Conservation (phyloP, 2,888 invertebrate genomes). For the Ryuthela nishihirai region DNA sequence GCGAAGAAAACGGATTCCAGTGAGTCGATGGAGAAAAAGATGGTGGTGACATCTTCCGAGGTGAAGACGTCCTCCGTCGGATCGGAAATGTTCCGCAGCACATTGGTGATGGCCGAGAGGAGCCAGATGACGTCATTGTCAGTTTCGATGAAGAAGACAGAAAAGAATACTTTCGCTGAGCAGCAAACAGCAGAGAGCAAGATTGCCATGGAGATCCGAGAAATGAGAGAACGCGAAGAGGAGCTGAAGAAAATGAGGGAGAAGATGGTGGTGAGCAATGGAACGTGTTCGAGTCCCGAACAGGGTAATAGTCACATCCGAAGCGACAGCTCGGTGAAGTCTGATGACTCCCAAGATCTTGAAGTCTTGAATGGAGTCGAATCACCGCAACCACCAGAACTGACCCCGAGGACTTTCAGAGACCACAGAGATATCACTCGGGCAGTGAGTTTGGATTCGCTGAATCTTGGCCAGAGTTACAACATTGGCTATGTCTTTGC, state of each 20-base stretch:
- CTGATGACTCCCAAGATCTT: background rate
- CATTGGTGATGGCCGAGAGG: too few relatives aligned
- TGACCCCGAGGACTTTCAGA: background rate
- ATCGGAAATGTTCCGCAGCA: too few relatives aligned
- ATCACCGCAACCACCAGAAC: background rate
- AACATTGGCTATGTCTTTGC: conserved; percentile 26
- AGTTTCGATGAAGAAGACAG: conserved; percentile 1
- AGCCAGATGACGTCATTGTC: too few relatives aligned
- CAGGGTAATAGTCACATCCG: too few relatives aligned
- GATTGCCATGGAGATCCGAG: conserved; percentile 54
- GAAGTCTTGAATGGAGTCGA: background rate
- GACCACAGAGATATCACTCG: conserved; percentile 1
- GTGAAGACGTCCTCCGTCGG: too few relatives aligned
- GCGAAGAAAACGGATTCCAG: background rate
- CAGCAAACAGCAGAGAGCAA: conserved; percentile 40
- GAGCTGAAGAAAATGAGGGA: conserved; percentile 51
- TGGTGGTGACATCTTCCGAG: background rate
- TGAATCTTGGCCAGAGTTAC: conserved; percentile 17
- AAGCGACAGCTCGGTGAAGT: too few relatives aligned
- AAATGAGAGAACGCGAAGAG: conserved; percentile 54
- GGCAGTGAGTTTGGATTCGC: background rate
- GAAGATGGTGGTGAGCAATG: too few relatives aligned
- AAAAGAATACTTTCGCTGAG: background rate
- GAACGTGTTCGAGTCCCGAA: background rate
- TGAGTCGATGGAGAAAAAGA: conserved; percentile 5